Evolutionary conservation across 2,113 vertebrate species (phyloP).

Genomic region (Dinomys branickii): DNA sequence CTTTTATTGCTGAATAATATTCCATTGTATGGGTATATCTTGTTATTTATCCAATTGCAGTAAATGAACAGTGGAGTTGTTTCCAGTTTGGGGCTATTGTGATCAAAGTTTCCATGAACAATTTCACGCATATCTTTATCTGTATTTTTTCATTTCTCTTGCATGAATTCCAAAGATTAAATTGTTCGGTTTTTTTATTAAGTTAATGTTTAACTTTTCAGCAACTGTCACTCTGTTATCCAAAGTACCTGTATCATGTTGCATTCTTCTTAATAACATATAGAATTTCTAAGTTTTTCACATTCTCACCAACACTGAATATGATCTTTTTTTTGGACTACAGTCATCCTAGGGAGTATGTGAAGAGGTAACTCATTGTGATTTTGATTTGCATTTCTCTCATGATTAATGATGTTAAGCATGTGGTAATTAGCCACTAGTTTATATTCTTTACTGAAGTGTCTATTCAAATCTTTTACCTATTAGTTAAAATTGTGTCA

Average conservation of each 20-base stretch:
- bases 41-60: not conserved
- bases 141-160: conserved; percentile 20
- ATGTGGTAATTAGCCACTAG: not conserved
- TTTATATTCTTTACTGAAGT: not conserved
- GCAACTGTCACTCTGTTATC: not conserved
- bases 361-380: not conserved
- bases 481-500: not conserved
- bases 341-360: not conserved
- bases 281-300: not conserved
- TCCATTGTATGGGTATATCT: not conserved
- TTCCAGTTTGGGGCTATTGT: not conserved
- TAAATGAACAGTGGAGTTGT: not conserved
- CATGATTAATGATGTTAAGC: not conserved
- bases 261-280: not conserved
- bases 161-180: not conserved
- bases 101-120: not conserved
- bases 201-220: conserved; percentile 21
- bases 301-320: not conserved
- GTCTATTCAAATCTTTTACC: not conserved
- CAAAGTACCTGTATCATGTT: not conserved
- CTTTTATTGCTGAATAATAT: conserved; percentile 15
- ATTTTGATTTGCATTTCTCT: not conserved
- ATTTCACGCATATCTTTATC: not conserved
- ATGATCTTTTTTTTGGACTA: not conserved
- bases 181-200: not conserved